Conservation (phyloP, 2,888 invertebrate species). For the Luperina nickerlii region DNA sequence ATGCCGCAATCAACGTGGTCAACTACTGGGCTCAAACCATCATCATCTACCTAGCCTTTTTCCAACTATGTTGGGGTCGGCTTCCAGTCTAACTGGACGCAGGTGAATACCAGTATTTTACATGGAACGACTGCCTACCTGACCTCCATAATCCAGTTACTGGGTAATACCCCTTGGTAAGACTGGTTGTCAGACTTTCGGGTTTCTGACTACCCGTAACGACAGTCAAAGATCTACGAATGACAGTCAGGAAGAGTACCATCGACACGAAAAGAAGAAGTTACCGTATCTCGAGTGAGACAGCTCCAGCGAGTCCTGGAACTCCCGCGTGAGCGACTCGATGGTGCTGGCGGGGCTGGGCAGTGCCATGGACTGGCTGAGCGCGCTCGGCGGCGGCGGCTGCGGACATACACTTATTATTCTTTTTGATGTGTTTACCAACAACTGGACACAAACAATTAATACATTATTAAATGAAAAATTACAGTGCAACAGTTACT, state of each 20-base stretch:
- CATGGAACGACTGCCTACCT: too few relatives aligned
- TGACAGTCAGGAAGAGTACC: neutral
- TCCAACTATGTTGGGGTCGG: too few relatives aligned
- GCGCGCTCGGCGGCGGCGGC: conserved; percentile 81
- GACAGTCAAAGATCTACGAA: too few relatives aligned
- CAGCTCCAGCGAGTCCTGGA: conserved; percentile 94
- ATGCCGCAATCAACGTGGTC: too few relatives aligned
- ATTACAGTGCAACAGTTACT: neutral
- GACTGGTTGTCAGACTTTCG: too few relatives aligned
- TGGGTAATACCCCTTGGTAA: too few relatives aligned
- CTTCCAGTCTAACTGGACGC: too few relatives aligned
- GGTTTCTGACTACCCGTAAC: too few relatives aligned
- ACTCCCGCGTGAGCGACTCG: conserved; percentile 94
- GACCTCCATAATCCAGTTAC: too few relatives aligned
- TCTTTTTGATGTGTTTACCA: neutral
- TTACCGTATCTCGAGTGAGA: conserved; percentile 84
- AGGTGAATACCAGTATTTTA: too few relatives aligned
- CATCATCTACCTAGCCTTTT: too few relatives aligned
- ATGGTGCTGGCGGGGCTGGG: conserved; percentile 95
- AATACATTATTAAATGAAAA: neutral
- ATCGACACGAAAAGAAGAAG: neutral
- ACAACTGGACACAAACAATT: neutral
- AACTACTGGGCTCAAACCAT: too few relatives aligned
- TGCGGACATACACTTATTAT: neutral
- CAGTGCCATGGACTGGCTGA: conserved; percentile 89